A percentile compares a stretch with the other conserved stretches of the same genome.
phyloP scores from a whole-genome alignment of 2,797 vertebrate genomes.

The Anabas testudineus region DNA sequence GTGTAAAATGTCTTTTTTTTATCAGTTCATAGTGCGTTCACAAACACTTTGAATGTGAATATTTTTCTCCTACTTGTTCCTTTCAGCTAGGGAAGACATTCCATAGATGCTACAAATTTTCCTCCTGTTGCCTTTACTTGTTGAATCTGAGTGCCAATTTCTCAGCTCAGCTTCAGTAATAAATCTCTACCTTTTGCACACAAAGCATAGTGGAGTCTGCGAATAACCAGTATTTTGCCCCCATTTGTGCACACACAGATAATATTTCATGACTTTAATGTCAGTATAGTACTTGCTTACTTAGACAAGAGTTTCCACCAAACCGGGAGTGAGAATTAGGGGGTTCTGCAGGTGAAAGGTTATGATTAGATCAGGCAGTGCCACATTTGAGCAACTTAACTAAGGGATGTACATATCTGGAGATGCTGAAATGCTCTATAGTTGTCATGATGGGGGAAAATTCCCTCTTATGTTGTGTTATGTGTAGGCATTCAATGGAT shows the following conservation, averaged over 20 bases:
- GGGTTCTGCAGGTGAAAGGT: conserved; percentile 63
- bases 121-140: conserved; percentile 71
- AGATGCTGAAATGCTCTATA: conserved; percentile 31
- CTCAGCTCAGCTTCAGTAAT: conserved; percentile 45
- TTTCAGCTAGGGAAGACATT: conserved; percentile 67
- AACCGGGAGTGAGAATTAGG: conserved; percentile 24
- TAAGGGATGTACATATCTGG: conserved; percentile 43
- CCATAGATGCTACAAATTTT: conserved; percentile 77
- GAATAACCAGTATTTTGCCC: conserved; percentile 57
- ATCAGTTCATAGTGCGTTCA: not conserved
- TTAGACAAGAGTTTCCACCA: conserved; percentile 11
- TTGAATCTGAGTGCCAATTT: conserved; percentile 75
- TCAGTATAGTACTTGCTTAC: conserved; percentile 8
- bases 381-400: conserved; percentile 43
- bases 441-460: conserved; percentile 35
- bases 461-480: not conserved
- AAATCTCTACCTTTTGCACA: conserved; percentile 53
- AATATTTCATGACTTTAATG: conserved; percentile 40
- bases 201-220: conserved; percentile 34
- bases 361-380: conserved; percentile 38
- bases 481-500: conserved; percentile 72
- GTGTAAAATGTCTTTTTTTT: not conserved
- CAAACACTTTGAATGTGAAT: conserved; percentile 65
- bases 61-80: conserved; percentile 59
- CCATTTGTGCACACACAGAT: conserved; percentile 28